Evolutionary conservation across 23 tunicate genomes (phyloP), one percentile per base, ranked within the genome.

Genomic region (Diplosoma virens): DNA sequence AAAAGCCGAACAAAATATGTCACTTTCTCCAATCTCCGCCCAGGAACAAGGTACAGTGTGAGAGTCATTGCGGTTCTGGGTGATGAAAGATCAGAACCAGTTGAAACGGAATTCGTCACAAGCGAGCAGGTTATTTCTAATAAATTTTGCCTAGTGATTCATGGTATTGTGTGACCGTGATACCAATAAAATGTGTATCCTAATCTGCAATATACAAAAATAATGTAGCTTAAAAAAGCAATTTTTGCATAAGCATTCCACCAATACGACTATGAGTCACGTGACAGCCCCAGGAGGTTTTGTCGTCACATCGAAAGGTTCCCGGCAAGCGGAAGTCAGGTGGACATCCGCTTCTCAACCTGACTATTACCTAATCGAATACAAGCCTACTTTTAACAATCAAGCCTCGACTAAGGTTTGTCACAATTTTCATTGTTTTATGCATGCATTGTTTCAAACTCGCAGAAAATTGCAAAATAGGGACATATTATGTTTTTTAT

Each of bases 331-430:
- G n/a, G 75, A 74, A 3, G 4, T 82, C 20, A 37, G 60, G 2
- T 82, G 87, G 87, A 30, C 20, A 6, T 61, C 81, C 5, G 58
- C 66, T 33, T 73, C 32, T 9, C 32, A 54, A 31, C 7, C 22
- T 22, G 87, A 82, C 34, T 79, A 78, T 7, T 82, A 41, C 34
- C 25, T 73, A 1, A 33, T 82, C n/a, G 81, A 82, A 34, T 82
- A 63, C 25, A 67, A 82, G 26, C 69, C 87, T 17, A 82, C 87
- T 45, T 82, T 82, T 64, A 74, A 64, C 3, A 46, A 53, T 1
- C 87, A 64, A 2, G 87, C 67, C 1, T 41, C 28, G 11, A 61
- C 87, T 1, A 31, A 71, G 60, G 81, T 77, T 9, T 16, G 52
- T 45, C 14, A 45, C 16, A 16, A 9, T 45, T 45, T 16, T 45